A percentile compares a stretch with the other conserved stretches of the same genome.
Conservation (phyloP, 1,140 invertebrate species). For the Potamilus streckersoni region DNA sequence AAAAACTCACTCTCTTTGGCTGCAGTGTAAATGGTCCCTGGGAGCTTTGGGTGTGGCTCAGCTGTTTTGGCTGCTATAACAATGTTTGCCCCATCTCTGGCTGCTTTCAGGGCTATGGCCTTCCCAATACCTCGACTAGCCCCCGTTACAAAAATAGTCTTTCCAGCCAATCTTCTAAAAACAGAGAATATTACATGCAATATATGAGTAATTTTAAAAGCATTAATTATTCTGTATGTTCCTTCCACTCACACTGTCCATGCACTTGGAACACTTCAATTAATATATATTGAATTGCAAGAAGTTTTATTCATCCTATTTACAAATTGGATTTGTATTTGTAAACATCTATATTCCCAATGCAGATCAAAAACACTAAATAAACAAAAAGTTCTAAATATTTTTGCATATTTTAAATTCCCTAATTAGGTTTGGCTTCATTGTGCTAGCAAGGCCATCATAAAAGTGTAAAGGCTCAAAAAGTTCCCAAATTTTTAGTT, state of each 20-base stretch:
- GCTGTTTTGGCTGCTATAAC: constrained; percentile 97
- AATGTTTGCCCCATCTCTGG: constrained; percentile 89
- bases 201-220: no score
- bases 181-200: background rate
- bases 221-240: background rate
- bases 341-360: no score
- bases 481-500: no score
- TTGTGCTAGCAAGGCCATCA: no score
- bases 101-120: constrained; percentile 84
- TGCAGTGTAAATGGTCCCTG: constrained; percentile 97
- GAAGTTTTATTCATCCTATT: no score
- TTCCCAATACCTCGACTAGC: constrained; percentile 98
- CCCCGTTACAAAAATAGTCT: constrained; percentile 95
- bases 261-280: background rate
- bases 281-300: no score
- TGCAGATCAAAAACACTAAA: no score
- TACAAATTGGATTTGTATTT: no score
- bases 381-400: no score
- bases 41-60: constrained; percentile 94
- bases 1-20: constrained; percentile 87
- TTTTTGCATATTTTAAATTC: no score
- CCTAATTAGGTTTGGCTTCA: no score
- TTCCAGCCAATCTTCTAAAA: constrained; percentile 77
- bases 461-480: no score
- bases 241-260: background rate